These are phyloP conservation scores for Esox masquinongy DNA, from an alignment of 2,797 vertebrate species.

Conservation along the genomic window DNA sequence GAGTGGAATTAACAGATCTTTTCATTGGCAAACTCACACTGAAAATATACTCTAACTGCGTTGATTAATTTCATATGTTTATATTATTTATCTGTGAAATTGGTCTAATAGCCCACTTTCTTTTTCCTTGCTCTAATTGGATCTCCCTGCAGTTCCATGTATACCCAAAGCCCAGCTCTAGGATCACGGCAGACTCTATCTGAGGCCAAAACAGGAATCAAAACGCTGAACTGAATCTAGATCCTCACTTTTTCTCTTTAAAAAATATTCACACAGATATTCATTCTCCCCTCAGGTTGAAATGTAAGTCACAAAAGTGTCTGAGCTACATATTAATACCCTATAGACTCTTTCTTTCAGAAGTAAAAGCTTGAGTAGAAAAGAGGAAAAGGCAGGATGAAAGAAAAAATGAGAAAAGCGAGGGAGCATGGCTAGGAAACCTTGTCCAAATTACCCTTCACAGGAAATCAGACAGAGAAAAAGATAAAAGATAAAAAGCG, in stretches of 20 bases:
- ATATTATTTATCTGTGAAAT: no score
- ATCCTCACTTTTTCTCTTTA: not conserved
- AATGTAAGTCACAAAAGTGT: not conserved
- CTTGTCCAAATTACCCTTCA: slow-evolving; percentile 31
- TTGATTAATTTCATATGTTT: not conserved
- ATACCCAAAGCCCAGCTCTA: not conserved
- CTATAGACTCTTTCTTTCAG: slow-evolving; percentile 20
- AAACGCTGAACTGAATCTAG: not conserved
- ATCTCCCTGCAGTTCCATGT: not conserved
- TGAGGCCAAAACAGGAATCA: not conserved
- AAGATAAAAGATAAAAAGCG: slow-evolving; percentile 30
- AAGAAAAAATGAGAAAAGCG: slow-evolving; percentile 9
- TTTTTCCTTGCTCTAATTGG: not conserved
- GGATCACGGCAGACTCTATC: not conserved
- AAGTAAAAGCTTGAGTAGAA: slow-evolving; percentile 30
- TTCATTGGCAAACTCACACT: not conserved
- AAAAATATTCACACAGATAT: not conserved
- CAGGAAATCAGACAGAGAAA: slow-evolving; percentile 20
- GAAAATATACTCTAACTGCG: not conserved
- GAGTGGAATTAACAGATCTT: slow-evolving; percentile 18
- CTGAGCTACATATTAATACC: not conserved
- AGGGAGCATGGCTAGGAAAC: slow-evolving; percentile 2
- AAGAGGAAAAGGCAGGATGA: slow-evolving; percentile 18
- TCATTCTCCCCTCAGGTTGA: not conserved
- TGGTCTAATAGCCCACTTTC: not conserved